These are phyloP conservation scores for Trachelus stipa DNA, from an alignment of 2,888 invertebrate genomes.

Conservation along the genomic window DNA sequence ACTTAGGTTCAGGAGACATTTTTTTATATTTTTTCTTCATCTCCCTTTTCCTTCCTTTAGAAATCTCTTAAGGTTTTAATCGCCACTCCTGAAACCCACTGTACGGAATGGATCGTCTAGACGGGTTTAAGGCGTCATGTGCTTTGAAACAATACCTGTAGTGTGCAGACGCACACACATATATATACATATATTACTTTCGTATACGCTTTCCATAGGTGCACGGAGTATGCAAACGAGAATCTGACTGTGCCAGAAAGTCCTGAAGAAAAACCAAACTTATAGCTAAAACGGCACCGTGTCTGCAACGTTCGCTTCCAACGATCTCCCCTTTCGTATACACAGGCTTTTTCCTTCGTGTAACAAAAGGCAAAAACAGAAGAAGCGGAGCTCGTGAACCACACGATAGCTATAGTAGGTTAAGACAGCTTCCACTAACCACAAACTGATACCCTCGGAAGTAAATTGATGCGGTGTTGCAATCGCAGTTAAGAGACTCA, in stretches of 20 bases:
- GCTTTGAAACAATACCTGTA: background rate
- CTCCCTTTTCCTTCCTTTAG: background rate
- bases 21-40: background rate
- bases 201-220: background rate
- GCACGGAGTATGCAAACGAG: background rate
- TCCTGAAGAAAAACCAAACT: background rate
- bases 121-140: background rate
- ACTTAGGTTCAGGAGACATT: background rate
- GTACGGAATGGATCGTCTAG: background rate
- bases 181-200: background rate
- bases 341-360: background rate
- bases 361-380: background rate
- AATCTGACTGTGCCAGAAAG: background rate
- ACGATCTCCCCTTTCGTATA: background rate
- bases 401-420: background rate
- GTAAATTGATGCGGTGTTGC: background rate
- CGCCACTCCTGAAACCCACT: background rate
- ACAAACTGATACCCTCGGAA: background rate
- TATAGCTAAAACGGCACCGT: background rate
- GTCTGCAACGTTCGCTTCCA: background rate
- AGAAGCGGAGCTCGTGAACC: background rate
- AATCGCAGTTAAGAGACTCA: background rate
- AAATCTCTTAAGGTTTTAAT: background rate
- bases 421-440: background rate
- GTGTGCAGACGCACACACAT: background rate